Base-by-base conservation (phyloP, 2,113 vertebrate genomes). In the Gavia stellata region DNA sequence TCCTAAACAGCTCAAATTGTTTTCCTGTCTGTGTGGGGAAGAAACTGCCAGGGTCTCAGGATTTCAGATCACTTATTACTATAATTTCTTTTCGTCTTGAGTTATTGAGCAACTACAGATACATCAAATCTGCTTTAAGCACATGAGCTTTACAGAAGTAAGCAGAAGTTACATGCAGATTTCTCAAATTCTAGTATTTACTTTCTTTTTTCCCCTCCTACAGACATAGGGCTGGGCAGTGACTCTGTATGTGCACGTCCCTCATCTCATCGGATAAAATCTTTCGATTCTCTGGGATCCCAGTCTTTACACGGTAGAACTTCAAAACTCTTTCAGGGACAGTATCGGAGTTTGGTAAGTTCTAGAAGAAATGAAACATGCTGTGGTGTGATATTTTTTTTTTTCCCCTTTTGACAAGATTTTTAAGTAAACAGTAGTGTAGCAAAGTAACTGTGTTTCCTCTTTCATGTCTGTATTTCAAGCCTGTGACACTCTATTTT, bases 301-400 rank as follows among this genome's bases (percentile, higher is more conserved):
- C 99, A 99, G 97, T 98, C 99, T 93, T 98, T 98, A 50, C 98
- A 99, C 92, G 98, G 98, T 42, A 98, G 99, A 94, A 98, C 99
- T 95, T 99, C 99, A 96, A 99, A 99, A 98, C 98, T 99, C 96
- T 98, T 99, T 96, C 99, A 99, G 97, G 99, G 98, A 97, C 99
- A 99, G 97, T 99, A 99, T 97, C 98, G 99, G 95, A 99, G 99
- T 98, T 98, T 99, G 99, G 99, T 99, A 97, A 99, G 99, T 96
- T 84, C 23, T 85, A 45, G 44, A 62, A 61, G 52, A 86, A 75
- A 29, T 19, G 13, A 68, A 75, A 73, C 5, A 9, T 81, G 36
- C n/a, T 84, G 25, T 7, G 11, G 5, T 66, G 14, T 36, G 24
- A 12, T 14, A 3, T 31, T 11, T 40, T 59, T 29, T 67, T 58